phyloP scores from a whole-genome alignment of 2,797 vertebrate species.

The Trematomus bernacchii region DNA sequence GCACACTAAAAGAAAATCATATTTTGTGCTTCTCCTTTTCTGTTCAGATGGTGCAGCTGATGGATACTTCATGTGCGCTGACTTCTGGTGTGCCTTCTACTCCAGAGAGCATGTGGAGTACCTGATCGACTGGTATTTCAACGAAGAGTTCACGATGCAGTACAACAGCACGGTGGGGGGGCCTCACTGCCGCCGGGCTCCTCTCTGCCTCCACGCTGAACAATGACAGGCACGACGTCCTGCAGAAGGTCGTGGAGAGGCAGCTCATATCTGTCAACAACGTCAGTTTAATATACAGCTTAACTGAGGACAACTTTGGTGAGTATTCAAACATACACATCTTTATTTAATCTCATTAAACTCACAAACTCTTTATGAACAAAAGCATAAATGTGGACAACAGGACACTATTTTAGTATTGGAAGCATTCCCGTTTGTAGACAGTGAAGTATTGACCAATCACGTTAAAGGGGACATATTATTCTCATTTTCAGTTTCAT shows the following conservation, averaged over 20 bases:
- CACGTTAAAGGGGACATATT: no score
- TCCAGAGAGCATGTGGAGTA: conserved; percentile 22
- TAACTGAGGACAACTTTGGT: conserved; percentile 1
- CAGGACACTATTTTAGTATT: no score
- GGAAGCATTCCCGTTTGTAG: no score
- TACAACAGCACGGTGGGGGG: conserved; percentile 39
- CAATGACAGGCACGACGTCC: not conserved
- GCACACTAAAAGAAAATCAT: not conserved
- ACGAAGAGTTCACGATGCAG: conserved; percentile 25
- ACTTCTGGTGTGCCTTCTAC: conserved; percentile 1
- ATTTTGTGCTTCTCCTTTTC: not conserved
- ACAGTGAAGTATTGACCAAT: no score
- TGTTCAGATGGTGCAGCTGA: conserved; percentile 13
- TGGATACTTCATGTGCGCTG: conserved; percentile 27
- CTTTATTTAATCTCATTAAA: not conserved
- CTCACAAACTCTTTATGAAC: no score
- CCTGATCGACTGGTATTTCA: conserved; percentile 40
- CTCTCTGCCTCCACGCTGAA: not conserved
- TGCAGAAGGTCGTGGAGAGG: conserved; percentile 14
- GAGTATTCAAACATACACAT: conserved; percentile 2
- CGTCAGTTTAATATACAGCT: not conserved
- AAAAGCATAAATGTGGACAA: no score
- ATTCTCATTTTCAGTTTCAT: no score
- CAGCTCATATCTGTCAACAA: not conserved
- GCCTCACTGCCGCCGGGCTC: not conserved